These are phyloP conservation scores for Periophthalmus modestus DNA, from an alignment of 2,113 vertebrate genomes.

Conservation along the genomic window DNA sequence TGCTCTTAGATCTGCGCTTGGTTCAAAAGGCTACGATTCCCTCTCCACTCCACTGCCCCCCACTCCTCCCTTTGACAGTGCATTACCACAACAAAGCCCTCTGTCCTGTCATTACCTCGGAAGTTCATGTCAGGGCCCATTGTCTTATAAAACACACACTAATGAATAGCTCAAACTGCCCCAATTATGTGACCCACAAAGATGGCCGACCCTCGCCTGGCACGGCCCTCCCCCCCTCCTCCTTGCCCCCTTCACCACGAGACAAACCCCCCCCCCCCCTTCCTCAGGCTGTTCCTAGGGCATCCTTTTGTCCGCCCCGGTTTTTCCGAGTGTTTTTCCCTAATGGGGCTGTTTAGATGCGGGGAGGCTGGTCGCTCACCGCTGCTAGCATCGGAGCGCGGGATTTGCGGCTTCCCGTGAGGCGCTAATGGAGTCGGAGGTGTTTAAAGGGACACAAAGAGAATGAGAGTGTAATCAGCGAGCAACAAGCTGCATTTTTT, in stretches of 20 bases:
- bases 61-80: constrained; percentile 22
- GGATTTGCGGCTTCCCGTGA: constrained; percentile 55
- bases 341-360: constrained; percentile 62
- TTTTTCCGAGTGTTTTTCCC: constrained; percentile 26
- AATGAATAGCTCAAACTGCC: constrained; percentile 69
- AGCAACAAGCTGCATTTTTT: constrained; percentile 21
- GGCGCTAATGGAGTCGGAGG: constrained; percentile 52
- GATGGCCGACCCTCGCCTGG: constrained; percentile 41
- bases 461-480: constrained; percentile 33
- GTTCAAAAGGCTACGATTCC: constrained; percentile 39
- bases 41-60: constrained; percentile 32
- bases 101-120: constrained; percentile 46
- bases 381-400: constrained; percentile 38
- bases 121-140: constrained; percentile 45
- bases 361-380: constrained; percentile 22
- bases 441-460: constrained; percentile 48
- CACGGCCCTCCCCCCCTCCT: constrained; percentile 17
- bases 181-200: constrained; percentile 78
- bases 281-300: constrained; percentile 40
- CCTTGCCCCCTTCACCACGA: constrained; percentile 2
- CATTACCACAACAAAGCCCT: constrained; percentile 56
- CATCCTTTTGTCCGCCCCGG: constrained; percentile 58
- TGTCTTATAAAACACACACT: constrained; percentile 67
- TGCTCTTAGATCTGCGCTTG: constrained; percentile 13
- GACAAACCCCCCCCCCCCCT: constrained; percentile 20